Evolutionary conservation across 53 echinoderm and acorn worm species (phyloP).

Genomic region (Stichopus horrens): DNA sequence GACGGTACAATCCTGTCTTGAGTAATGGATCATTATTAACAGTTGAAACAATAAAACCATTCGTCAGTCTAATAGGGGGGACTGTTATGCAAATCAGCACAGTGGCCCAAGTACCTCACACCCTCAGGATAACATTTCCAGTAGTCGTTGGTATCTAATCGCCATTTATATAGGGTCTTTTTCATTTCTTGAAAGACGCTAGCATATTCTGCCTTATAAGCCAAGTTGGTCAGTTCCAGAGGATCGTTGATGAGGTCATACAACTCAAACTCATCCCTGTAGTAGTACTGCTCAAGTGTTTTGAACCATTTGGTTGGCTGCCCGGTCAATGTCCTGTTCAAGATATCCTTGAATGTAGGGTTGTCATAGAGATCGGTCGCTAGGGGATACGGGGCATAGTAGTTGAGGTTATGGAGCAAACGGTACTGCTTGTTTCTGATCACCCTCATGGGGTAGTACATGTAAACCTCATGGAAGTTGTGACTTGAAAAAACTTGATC

Average conservation of each 20-base stretch:
- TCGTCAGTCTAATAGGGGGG: constrained; percentile 42
- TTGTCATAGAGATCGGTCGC: constrained; percentile 76
- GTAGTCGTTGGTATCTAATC: constrained; percentile 70
- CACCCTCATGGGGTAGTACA: constrained; percentile 95
- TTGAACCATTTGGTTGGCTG: constrained; percentile 93
- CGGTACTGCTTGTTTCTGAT: constrained; percentile 72
- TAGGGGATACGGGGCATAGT: constrained; percentile 85
- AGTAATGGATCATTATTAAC: too few relatives aligned
- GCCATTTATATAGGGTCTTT: constrained; percentile 66
- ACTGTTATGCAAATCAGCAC: constrained; percentile 47
- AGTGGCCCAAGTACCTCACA: constrained; percentile 47
- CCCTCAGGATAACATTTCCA: constrained; percentile 92
- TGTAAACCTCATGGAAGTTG: constrained; percentile 92
- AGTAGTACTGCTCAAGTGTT: constrained; percentile 86
- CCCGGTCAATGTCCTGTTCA: constrained; percentile 69
- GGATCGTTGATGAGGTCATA: constrained; percentile 81
- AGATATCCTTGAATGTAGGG: constrained; percentile 79
- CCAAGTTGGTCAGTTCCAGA: constrained; percentile 73
- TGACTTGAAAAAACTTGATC: constrained; percentile 79
- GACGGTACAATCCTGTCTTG: too few relatives aligned
- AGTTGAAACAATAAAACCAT: too few relatives aligned
- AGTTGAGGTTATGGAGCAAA: constrained; percentile 90
- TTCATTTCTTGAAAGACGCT: constrained; percentile 64
- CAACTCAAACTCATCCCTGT: constrained; percentile 84
- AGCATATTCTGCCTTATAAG: constrained; percentile 51